A percentile compares a stretch with the other conserved stretches of the same genome.
phyloP scores from a whole-genome alignment of 2,113 vertebrate genomes.

The Pterocles gutturalis region DNA sequence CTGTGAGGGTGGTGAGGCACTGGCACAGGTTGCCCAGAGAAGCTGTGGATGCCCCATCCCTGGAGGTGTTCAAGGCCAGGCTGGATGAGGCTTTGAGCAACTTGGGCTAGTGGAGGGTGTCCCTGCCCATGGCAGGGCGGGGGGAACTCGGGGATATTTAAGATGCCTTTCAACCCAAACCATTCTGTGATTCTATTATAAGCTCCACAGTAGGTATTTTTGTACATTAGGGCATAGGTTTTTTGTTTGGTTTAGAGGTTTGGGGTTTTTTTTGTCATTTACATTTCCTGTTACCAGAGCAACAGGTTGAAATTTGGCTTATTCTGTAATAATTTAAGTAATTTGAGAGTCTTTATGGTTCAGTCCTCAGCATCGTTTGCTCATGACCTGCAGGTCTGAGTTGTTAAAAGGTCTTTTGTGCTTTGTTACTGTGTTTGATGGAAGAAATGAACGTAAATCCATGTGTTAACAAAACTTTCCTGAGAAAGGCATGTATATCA shows the following conservation, averaged over 20 bases:
- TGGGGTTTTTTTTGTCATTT: background rate
- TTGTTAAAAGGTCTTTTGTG: background rate
- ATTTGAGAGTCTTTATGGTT: background rate
- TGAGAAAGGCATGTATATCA: background rate
- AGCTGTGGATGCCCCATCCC: too few species aligned
- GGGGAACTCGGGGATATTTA: too few species aligned
- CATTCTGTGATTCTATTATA: background rate
- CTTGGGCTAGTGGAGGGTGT: too few species aligned
- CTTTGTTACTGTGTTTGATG: background rate
- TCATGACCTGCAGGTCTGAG: background rate
- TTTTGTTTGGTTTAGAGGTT: background rate
- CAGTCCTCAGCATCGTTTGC: background rate
- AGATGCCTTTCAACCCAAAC: too few species aligned
- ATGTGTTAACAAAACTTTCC: background rate
- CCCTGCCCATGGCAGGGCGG: too few species aligned
- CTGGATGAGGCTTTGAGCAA: too few species aligned
- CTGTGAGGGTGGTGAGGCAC: too few species aligned
- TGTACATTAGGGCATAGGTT: background rate
- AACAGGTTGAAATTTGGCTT: background rate
- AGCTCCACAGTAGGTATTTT: background rate
- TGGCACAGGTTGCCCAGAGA: too few species aligned
- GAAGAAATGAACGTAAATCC: background rate
- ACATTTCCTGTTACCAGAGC: background rate
- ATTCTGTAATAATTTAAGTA: background rate
- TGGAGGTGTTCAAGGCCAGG: too few species aligned